These are phyloP conservation scores for Erynnis tages DNA, from an alignment of 2,888 invertebrate species.

Conservation along the genomic window DNA sequence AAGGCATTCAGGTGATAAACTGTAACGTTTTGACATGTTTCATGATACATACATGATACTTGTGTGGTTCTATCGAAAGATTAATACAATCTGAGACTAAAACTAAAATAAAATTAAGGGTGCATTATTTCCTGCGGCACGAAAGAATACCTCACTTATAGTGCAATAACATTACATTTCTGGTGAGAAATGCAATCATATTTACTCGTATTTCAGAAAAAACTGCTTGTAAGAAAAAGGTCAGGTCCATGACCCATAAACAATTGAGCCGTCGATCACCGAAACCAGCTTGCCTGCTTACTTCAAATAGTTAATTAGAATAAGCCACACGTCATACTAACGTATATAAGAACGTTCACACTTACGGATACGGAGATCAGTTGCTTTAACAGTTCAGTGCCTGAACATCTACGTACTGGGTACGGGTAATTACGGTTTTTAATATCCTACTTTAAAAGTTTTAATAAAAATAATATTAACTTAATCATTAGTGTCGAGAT, in stretches of 20 bases:
- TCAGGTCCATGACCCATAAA: constrained; percentile 1
- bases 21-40: too few relatives aligned
- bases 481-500: too few relatives aligned
- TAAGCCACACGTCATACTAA: background rate
- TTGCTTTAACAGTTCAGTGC: constrained; percentile 6
- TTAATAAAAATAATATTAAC: too few relatives aligned
- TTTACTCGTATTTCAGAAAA: background rate
- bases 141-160: too few relatives aligned
- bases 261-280: constrained; percentile 11
- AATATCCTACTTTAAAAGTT: background rate
- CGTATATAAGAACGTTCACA: constrained; percentile 4
- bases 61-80: too few relatives aligned
- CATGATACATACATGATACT: too few relatives aligned
- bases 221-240: constrained; percentile 5
- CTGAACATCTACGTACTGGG: constrained; percentile 4
- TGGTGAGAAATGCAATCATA: too few relatives aligned
- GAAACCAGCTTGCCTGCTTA: background rate
- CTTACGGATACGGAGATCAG: background rate
- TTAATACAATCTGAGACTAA: too few relatives aligned
- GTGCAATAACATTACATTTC: too few relatives aligned
- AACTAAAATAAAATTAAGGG: too few relatives aligned
- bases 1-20: too few relatives aligned
- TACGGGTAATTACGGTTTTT: constrained; percentile 7
- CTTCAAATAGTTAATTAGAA: constrained; percentile 1
- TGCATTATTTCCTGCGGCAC: too few relatives aligned